A percentile compares a stretch with the other conserved stretches of the same genome.
phyloP scores from a whole-genome alignment of 2,113 vertebrate genomes.

The Sylvilagus bachmani region DNA sequence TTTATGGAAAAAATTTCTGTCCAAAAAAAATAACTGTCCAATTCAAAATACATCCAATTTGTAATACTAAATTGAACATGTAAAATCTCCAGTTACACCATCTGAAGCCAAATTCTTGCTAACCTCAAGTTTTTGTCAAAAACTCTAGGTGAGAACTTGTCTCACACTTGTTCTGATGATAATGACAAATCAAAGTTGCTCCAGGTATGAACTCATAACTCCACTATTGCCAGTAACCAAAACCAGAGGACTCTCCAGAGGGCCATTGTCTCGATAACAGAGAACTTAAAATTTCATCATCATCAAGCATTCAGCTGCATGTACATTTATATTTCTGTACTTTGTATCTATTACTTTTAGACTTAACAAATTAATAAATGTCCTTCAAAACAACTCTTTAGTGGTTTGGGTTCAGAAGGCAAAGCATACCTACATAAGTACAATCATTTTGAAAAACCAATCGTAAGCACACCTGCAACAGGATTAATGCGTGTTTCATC shows the following conservation, averaged over 20 bases:
- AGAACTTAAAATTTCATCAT: conserved; percentile 3
- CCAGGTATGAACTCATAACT: neutral
- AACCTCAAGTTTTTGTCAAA: neutral
- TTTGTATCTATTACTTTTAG: conserved; percentile 1
- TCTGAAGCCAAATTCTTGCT: neutral
- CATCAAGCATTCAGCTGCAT: neutral
- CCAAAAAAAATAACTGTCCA: neutral
- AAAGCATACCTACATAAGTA: neutral
- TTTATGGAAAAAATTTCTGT: neutral
- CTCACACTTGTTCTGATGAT: neutral
- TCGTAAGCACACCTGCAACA: neutral
- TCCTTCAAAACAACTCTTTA: conserved; percentile 54
- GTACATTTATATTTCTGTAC: neutral
- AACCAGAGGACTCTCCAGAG: neutral
- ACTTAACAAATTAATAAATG: conserved; percentile 50
- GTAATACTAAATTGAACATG: neutral
- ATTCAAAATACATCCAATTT: neutral
- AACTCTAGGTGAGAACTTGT: neutral
- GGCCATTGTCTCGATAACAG: neutral
- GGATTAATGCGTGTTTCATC: neutral
- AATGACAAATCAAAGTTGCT: conserved; percentile 19
- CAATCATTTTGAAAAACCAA: conserved; percentile 53
- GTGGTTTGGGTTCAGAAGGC: conserved; percentile 1
- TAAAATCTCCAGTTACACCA: neutral
- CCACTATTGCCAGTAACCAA: neutral